These are phyloP conservation scores for Chelonoidis abingdonii DNA, from an alignment of 2,113 vertebrate species.

Conservation along the genomic window DNA sequence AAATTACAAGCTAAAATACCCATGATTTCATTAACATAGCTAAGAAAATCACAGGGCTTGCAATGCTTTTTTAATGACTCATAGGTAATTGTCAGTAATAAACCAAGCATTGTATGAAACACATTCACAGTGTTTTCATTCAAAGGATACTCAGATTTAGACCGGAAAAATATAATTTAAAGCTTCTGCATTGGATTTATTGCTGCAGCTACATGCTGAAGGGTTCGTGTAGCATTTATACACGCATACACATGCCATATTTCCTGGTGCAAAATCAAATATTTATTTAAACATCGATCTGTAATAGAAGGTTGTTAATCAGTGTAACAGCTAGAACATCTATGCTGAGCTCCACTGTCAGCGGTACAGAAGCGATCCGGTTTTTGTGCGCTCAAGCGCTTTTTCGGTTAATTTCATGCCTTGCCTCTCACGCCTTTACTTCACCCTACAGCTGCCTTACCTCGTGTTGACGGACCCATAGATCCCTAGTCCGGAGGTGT, in stretches of 20 bases:
- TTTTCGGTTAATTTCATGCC: not conserved
- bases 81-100: not conserved
- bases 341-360: not conserved
- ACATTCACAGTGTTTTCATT: not conserved
- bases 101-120: accelerated
- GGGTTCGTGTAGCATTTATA: accelerated
- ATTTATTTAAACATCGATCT: not conserved
- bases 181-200: accelerated
- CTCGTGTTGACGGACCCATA: not conserved
- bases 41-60: too few relatives aligned
- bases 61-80: too few relatives aligned
- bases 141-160: accelerated
- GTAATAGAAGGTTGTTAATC: not conserved
- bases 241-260: not conserved
- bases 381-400: not conserved
- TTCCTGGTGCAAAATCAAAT: not conserved
- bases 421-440: not conserved
- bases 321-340: accelerated
- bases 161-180: not conserved
- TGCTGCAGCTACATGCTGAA: not conserved
- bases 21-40: not conserved
- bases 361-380: not conserved
- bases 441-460: not conserved
- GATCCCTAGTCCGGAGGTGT: not conserved
- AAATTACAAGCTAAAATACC: not conserved